Evolutionary conservation across 2,888 invertebrate genomes (phyloP).

Genomic region (Syritta pipiens): DNA sequence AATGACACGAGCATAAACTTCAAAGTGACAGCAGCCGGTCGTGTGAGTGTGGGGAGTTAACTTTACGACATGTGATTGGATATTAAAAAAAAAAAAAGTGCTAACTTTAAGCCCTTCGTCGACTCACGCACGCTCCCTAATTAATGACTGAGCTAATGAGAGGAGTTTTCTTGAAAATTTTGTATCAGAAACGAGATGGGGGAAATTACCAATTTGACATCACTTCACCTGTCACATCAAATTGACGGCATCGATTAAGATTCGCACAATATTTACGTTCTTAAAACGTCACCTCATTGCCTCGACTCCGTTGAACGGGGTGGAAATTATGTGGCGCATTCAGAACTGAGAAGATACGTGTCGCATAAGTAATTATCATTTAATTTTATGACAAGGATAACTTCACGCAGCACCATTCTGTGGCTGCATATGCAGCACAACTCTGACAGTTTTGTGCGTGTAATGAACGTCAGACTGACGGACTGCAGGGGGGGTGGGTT

Average conservation of each 20-base stretch:
- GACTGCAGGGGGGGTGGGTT: background rate
- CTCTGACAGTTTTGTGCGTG: conserved; percentile 22
- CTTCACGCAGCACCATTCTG: background rate
- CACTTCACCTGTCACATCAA: conserved; percentile 55
- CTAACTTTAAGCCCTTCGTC: background rate
- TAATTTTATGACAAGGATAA: conserved; percentile 63
- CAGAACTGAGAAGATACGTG: conserved; percentile 38
- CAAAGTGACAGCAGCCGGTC: conserved; percentile 27
- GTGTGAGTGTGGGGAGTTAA: background rate
- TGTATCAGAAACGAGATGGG: background rate
- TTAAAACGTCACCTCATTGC: conserved; percentile 21
- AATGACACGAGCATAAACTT: conserved; percentile 50
- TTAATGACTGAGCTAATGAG: conserved; percentile 37
- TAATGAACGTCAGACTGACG: conserved; percentile 46
- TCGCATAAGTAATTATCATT: conserved; percentile 64
- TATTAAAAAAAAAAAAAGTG: conserved; percentile 38
- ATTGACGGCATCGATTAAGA: conserved; percentile 51
- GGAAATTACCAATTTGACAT: conserved; percentile 42
- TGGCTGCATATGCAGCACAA: background rate
- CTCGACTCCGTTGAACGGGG: background rate
- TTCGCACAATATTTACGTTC: conserved; percentile 38
- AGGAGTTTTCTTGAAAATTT: conserved; percentile 23
- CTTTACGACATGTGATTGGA: conserved; percentile 62
- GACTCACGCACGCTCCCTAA: conserved; percentile 10
- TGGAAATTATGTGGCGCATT: conserved; percentile 28